phyloP scores from a whole-genome alignment of 2,797 vertebrate genomes.

The Aratinga solstitialis region DNA sequence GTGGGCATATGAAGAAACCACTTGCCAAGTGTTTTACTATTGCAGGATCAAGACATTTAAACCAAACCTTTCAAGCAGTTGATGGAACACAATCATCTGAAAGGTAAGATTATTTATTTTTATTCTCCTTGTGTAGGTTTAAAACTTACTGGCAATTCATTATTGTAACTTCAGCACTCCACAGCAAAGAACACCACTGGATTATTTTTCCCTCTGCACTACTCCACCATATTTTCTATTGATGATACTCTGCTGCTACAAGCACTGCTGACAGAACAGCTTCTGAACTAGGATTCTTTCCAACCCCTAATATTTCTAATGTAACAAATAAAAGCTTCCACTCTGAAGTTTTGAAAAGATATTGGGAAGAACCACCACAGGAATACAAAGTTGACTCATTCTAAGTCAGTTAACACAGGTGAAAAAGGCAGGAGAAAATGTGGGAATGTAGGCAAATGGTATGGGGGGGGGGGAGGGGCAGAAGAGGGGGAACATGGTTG shows the following conservation, averaged over 20 bases:
- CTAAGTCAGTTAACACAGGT: background rate
- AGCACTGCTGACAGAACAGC: background rate
- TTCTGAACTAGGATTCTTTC: background rate
- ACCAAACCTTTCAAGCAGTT: slow-evolving; percentile 20
- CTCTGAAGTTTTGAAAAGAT: background rate
- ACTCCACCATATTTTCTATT: background rate
- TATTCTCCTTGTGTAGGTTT: background rate
- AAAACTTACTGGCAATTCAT: background rate
- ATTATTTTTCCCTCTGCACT: background rate
- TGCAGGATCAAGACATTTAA: slow-evolving; percentile 59
- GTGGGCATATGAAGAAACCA: background rate
- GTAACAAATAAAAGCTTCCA: background rate
- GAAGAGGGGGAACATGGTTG: background rate
- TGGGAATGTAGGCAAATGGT: background rate
- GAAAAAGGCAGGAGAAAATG: background rate
- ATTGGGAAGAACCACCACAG: background rate
- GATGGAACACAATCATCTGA: slow-evolving; percentile 17
- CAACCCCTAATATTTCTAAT: background rate
- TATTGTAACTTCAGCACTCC: background rate
- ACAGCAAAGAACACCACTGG: background rate
- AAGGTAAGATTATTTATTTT: slow-evolving; percentile 48
- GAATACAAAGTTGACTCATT: background rate
- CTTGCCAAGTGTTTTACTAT: slow-evolving; percentile 11
- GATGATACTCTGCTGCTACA: background rate
- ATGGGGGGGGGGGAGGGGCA: background rate